A percentile compares a stretch with the other conserved stretches of the same genome.
These are phyloP conservation scores for Eidolon helvum DNA, from an alignment of 2,113 vertebrate genomes.

Conservation along the genomic window DNA sequence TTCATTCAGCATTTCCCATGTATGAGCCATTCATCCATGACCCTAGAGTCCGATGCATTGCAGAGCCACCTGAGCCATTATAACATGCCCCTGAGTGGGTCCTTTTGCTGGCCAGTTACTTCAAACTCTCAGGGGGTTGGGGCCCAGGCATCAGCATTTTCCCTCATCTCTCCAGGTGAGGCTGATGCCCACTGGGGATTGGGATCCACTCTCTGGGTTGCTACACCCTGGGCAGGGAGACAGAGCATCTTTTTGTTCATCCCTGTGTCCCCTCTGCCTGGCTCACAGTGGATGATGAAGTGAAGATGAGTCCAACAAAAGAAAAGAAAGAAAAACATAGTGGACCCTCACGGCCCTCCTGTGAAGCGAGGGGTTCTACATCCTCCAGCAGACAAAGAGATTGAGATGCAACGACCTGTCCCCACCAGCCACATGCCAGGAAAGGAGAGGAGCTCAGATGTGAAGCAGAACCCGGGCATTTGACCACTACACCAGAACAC, in stretches of 20 bases:
- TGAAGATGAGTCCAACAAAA: background rate
- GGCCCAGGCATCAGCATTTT: background rate
- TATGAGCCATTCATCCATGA: background rate
- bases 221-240: rapidly evolving
- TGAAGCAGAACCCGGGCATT: background rate
- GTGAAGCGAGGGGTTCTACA: background rate
- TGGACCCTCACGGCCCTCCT: background rate
- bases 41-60: background rate
- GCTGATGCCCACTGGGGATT: background rate
- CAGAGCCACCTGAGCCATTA: background rate
- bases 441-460: rapidly evolving
- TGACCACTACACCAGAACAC: background rate
- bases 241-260: background rate
- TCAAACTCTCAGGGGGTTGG: background rate
- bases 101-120: rapidly evolving
- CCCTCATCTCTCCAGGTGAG: background rate
- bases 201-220: background rate
- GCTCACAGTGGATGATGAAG: background rate
- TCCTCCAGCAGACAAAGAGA: background rate
- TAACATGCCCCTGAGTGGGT: background rate
- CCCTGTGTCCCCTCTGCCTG: background rate
- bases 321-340: background rate
- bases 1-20: rapidly evolving
- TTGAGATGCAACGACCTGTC: background rate
- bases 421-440: background rate